These are phyloP conservation scores for Rhingia rostrata DNA, from an alignment of 2,888 invertebrate genomes.

Conservation along the genomic window DNA sequence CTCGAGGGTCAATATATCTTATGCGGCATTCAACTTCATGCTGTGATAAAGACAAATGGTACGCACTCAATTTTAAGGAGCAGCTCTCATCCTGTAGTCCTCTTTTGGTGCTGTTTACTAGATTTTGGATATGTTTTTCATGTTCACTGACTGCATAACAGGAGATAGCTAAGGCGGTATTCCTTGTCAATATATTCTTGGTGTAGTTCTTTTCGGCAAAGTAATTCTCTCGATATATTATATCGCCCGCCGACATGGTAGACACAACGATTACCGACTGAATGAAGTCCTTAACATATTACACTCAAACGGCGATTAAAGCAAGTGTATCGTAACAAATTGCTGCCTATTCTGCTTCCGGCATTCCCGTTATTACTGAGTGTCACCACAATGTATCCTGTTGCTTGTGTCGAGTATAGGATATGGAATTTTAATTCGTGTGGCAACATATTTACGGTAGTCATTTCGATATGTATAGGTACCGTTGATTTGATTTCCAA, in stretches of 20 bases:
- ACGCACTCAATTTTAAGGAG: constrained; percentile 72
- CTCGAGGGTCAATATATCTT: constrained; percentile 75
- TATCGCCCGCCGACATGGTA: constrained; percentile 36
- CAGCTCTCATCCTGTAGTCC: constrained; percentile 54
- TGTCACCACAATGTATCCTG: constrained; percentile 51
- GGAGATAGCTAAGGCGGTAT: constrained; percentile 32
- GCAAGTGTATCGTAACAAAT: constrained; percentile 69
- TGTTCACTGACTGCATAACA: constrained; percentile 5
- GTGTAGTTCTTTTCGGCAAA: constrained; percentile 29
- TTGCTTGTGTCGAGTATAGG: constrained; percentile 46
- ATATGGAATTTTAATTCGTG: constrained; percentile 25
- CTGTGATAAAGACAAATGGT: constrained; percentile 77
- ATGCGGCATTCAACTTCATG: constrained; percentile 75
- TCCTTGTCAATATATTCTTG: constrained; percentile 50
- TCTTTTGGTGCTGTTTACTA: constrained; percentile 38
- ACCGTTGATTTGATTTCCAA: constrained; percentile 55
- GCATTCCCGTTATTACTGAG: constrained; percentile 14
- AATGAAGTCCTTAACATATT: constrained; percentile 68
- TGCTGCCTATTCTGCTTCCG: constrained; percentile 70
- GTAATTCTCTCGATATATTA: constrained; percentile 34
- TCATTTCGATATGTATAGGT: constrained; percentile 13
- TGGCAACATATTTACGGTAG: not conserved
- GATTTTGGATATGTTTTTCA: constrained; percentile 29
- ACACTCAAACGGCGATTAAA: constrained; percentile 72
- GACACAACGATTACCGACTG: constrained; percentile 52